phyloP scores from a whole-genome alignment of 2,113 vertebrate species.

The Onychostoma macrolepis region DNA sequence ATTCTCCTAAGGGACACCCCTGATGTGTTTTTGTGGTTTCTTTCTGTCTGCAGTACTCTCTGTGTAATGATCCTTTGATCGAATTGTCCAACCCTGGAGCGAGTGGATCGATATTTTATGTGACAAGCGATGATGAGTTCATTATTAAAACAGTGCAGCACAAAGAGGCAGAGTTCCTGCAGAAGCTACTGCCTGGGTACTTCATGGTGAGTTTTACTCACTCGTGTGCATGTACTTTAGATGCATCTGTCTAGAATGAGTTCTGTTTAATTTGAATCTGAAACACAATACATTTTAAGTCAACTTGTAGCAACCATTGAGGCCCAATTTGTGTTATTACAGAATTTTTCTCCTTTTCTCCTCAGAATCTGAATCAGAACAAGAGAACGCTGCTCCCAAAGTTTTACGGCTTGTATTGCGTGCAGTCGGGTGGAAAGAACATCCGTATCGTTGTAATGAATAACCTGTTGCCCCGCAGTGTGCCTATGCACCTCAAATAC shows the following conservation, averaged over 20 bases:
- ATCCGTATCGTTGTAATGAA: slow-evolving; percentile 96
- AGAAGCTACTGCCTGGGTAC: slow-evolving; percentile 93
- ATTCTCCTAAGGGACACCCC: background rate
- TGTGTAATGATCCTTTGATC: slow-evolving; percentile 88
- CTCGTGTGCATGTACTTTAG: background rate
- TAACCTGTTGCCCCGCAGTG: slow-evolving; percentile 86
- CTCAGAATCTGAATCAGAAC: slow-evolving; percentile 94
- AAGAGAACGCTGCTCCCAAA: slow-evolving; percentile 91
- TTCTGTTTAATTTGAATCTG: background rate
- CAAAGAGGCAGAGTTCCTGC: slow-evolving; percentile 95
- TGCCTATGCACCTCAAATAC: slow-evolving; percentile 92
- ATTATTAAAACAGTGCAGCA: slow-evolving; percentile 97
- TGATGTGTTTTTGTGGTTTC: slow-evolving; percentile 21
- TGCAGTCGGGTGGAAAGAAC: slow-evolving; percentile 90
- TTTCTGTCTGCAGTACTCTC: slow-evolving; percentile 80
- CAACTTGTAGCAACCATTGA: background rate
- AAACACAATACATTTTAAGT: background rate
- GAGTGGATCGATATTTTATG: slow-evolving; percentile 93
- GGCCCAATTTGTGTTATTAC: background rate
- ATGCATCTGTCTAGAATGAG: background rate
- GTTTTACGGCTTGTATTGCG: slow-evolving; percentile 93
- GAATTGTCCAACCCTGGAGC: slow-evolving; percentile 92
- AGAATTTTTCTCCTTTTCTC: background rate
- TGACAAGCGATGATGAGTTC: slow-evolving; percentile 92
- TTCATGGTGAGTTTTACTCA: slow-evolving; percentile 83